These are phyloP conservation scores for Lacerta agilis DNA, from an alignment of 2,797 vertebrate genomes.

Conservation along the genomic window DNA sequence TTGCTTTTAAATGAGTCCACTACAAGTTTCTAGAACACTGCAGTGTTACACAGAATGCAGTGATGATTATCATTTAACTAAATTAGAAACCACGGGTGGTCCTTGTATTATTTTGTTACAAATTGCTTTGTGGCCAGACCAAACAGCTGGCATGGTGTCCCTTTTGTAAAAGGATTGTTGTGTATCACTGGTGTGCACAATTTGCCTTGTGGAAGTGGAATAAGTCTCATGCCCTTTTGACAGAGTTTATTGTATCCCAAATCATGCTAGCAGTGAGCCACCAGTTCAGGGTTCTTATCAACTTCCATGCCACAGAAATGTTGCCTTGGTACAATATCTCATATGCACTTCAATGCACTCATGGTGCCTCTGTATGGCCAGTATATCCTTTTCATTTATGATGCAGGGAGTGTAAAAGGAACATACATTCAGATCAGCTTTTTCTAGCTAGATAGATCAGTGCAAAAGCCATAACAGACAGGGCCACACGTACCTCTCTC, in stretches of 20 bases:
- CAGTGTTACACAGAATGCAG: neutral
- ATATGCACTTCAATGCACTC: neutral
- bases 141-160: slow-evolving; percentile 7
- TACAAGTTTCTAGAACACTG: slow-evolving; percentile 2
- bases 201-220: slow-evolving; percentile 38
- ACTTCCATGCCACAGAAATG: accelerated
- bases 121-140: slow-evolving; percentile 1
- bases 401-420: neutral
- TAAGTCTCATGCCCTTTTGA: slow-evolving; percentile 37
- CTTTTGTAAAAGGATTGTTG: slow-evolving; percentile 47
- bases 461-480: neutral
- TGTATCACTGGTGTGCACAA: slow-evolving; percentile 47
- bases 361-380: neutral
- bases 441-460: neutral
- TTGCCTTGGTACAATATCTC: neutral
- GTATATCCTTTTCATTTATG: neutral
- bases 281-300: slow-evolving; percentile 24
- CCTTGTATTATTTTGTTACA: neutral
- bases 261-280: slow-evolving; percentile 37
- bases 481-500: neutral
- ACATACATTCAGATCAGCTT: neutral
- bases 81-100: neutral
- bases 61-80: neutral
- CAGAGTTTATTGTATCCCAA: neutral
- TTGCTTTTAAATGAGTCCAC: slow-evolving; percentile 5